Percentiles rank a stretch among this genome's conserved stretches.
These are phyloP conservation scores for Cromileptes altivelis DNA, from an alignment of 2,113 vertebrate genomes.

Conservation along the genomic window DNA sequence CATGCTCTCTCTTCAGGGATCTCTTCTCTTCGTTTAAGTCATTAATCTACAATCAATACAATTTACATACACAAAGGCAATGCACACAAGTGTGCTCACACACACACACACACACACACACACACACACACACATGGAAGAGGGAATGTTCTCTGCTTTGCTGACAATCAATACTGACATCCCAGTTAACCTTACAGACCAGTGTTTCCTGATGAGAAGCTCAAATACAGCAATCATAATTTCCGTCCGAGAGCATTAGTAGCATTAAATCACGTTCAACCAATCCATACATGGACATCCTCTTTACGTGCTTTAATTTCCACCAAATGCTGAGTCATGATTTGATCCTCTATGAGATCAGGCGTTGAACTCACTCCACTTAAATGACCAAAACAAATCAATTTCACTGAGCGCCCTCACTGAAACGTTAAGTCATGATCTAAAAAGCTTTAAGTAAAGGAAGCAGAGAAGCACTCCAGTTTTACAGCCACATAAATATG, in stretches of 20 bases:
- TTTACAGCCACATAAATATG: conserved; percentile 25
- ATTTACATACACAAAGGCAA: background rate
- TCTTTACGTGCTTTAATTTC: background rate
- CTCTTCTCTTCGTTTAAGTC: background rate
- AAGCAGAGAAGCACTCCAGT: background rate
- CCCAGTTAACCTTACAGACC: conserved; percentile 8
- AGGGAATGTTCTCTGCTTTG: background rate
- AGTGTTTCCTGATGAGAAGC: background rate
- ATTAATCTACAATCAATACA: conserved; percentile 45
- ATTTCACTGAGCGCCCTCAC: background rate
- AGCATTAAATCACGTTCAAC: background rate
- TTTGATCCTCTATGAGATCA: background rate
- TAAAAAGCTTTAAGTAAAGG: background rate
- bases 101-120: conserved; percentile 12
- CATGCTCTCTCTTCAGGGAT: background rate
- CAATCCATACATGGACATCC: background rate
- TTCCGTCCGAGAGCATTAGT: background rate
- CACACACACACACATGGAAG: background rate
- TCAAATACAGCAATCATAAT: background rate
- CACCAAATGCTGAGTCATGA: background rate
- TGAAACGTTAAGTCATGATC: background rate
- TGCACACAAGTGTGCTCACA: background rate
- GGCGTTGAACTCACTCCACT: background rate
- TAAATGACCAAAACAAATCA: background rate
- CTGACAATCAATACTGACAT: conserved; percentile 14